A percentile compares a stretch with the other conserved stretches of the same genome.
Evolutionary conservation across 2,888 invertebrate species (phyloP).

Genomic region (Aphrophora alni): DNA sequence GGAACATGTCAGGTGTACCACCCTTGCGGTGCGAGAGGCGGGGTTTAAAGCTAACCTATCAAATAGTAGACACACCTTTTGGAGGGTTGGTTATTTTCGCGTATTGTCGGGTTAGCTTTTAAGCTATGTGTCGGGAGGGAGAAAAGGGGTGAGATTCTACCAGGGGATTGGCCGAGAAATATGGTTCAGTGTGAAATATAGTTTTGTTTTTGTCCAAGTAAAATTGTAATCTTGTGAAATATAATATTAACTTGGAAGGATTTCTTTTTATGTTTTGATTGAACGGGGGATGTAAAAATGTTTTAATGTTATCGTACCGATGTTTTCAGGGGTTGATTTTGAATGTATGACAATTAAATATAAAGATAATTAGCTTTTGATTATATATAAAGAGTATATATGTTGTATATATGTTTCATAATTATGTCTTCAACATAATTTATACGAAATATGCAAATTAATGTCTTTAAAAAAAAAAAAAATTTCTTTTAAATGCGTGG

Average conservation of each 20-base stretch:
- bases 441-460: too few species aligned
- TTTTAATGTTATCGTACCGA: too few species aligned
- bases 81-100: slow-evolving; percentile 6
- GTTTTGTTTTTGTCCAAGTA: slow-evolving; percentile 1
- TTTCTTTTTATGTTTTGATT: neutral
- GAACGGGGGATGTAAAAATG: slow-evolving; percentile 5
- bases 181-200: neutral
- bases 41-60: slow-evolving; percentile 9
- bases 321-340: too few species aligned
- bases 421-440: too few species aligned
- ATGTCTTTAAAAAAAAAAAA: too few species aligned
- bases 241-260: neutral
- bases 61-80: slow-evolving; percentile 9
- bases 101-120: slow-evolving; percentile 9
- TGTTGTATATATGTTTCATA: too few species aligned
- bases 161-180: slow-evolving; percentile 2
- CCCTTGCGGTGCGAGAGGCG: neutral
- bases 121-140: neutral
- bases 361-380: too few species aligned
- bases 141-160: neutral
- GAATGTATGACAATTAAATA: too few species aligned
- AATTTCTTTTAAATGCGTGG: too few species aligned
- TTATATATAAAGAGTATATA: too few species aligned
- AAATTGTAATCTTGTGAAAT: neutral
- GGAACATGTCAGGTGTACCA: neutral